Conservation (phyloP, 2,797 vertebrate genomes). For the Sebastes minor region DNA sequence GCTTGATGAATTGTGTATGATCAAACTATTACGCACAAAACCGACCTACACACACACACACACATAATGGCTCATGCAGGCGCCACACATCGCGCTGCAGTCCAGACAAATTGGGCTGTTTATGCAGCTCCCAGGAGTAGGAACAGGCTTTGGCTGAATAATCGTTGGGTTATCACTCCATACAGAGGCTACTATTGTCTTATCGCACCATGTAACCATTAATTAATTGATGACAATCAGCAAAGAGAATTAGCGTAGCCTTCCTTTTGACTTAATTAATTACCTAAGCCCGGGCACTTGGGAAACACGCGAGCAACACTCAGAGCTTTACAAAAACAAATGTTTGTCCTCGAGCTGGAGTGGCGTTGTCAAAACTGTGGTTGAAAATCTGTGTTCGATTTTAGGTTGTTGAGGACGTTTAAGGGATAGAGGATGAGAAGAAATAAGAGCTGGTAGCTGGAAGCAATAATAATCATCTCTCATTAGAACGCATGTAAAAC, state of each 20-base stretch:
- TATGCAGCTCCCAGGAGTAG: conserved; percentile 40
- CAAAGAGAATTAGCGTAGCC: conserved; percentile 66
- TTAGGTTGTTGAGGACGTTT: background rate
- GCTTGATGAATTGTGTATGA: background rate
- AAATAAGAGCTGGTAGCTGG: background rate
- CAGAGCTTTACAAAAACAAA: conserved; percentile 18
- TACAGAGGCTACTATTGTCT: conserved; percentile 55
- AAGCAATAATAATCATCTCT: background rate
- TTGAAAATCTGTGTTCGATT: background rate
- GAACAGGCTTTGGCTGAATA: conserved; percentile 35
- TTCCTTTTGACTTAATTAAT: conserved; percentile 72
- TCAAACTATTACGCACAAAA: conserved; percentile 14
- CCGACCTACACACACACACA: background rate
- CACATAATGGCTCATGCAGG: background rate
- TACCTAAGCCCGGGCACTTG: conserved; percentile 52
- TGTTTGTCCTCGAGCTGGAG: background rate
- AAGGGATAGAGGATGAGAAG: background rate
- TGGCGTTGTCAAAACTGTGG: background rate
- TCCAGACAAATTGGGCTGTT: conserved; percentile 47
- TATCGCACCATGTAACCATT: conserved; percentile 69
- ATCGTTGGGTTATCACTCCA: conserved; percentile 41
- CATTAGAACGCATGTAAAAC: background rate
- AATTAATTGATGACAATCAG: conserved; percentile 82
- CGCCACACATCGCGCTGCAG: conserved; percentile 9
- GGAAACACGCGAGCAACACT: conserved; percentile 18